Conservation (phyloP, 2,113 vertebrate genomes). For the Menidia beryllina region DNA sequence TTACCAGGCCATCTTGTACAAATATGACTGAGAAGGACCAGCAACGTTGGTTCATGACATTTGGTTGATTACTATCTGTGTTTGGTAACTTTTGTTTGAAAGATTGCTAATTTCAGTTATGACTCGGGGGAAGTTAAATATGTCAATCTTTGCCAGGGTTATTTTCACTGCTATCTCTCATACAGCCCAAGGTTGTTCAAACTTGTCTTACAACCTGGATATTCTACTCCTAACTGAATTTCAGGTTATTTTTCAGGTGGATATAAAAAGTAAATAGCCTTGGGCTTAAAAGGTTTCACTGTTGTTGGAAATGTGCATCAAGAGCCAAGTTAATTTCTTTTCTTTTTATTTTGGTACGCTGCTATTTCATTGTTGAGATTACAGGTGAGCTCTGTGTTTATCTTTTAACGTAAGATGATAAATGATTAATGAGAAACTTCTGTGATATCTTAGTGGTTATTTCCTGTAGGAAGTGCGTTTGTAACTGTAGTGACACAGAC, state of each 20-base stretch:
- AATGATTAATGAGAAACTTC: neutral
- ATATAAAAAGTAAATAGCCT: neutral
- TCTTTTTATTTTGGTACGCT: neutral
- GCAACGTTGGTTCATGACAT: too few species aligned
- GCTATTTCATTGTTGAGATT: neutral
- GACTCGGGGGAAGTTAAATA: too few species aligned
- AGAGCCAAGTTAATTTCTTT: neutral
- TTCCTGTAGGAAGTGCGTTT: constrained; percentile 1
- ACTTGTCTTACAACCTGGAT: too few species aligned
- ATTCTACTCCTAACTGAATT: neutral
- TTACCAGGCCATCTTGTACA: too few species aligned
- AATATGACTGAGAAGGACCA: too few species aligned
- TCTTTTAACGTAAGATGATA: neutral
- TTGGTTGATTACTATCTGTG: too few species aligned
- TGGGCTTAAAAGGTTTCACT: neutral
- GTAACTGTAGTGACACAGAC: neutral
- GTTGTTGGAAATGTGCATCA: neutral
- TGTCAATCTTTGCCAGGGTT: too few species aligned
- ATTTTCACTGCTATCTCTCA: too few species aligned
- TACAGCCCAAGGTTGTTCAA: too few species aligned
- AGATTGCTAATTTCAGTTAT: too few species aligned
- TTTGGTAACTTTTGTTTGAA: too few species aligned
- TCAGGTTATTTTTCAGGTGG: neutral
- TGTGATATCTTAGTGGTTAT: too few species aligned
- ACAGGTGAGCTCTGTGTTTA: neutral